A percentile compares a stretch with the other conserved stretches of the same genome.
These are phyloP conservation scores for Sylvia borin DNA, from an alignment of 2,797 vertebrate species.

Conservation along the genomic window DNA sequence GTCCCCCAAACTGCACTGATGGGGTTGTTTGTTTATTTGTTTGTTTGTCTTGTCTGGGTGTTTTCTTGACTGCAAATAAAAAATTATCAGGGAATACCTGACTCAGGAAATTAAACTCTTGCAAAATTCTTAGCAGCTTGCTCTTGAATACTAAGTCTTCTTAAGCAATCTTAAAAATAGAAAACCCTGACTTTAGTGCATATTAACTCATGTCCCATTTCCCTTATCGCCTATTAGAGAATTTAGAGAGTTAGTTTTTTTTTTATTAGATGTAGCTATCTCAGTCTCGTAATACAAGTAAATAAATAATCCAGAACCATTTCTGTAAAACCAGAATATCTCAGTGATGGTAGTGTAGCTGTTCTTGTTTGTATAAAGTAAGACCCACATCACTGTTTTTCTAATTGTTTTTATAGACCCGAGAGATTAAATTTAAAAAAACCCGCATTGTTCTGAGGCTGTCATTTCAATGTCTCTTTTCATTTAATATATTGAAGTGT, in stretches of 20 bases:
- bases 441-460: neutral
- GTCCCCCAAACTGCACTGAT: rapidly evolving
- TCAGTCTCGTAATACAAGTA: neutral
- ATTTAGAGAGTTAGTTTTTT: neutral
- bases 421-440: neutral
- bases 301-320: neutral
- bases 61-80: neutral
- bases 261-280: neutral
- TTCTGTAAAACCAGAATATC: neutral
- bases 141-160: neutral
- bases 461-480: neutral
- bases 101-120: neutral
- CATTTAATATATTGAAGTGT: neutral
- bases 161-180: neutral
- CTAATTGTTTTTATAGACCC: neutral
- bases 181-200: neutral
- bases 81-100: neutral
- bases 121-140: neutral
- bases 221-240: neutral
- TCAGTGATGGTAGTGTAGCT: neutral
- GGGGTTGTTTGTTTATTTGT: neutral
- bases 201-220: neutral
- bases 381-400: neutral
- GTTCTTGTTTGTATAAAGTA: neutral
- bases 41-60: neutral